phyloP scores from a whole-genome alignment of 2,113 vertebrate species.

The Leucoraja erinaceus region DNA sequence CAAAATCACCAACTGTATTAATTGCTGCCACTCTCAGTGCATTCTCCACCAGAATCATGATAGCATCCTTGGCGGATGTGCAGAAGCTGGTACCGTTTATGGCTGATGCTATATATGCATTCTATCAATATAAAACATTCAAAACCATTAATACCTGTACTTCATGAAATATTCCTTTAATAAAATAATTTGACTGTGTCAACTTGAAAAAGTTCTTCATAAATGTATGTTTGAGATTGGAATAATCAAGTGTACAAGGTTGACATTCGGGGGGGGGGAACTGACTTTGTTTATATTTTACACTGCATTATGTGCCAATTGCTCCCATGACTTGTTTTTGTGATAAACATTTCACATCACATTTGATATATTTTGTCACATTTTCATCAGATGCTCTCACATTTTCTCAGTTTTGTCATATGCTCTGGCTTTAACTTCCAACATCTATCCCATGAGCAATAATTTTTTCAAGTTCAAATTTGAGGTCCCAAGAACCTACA shows the following conservation, averaged over 20 bases:
- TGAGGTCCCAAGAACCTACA: neutral
- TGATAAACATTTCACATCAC: neutral
- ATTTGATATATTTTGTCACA: neutral
- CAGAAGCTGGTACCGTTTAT: slow-evolving; percentile 99
- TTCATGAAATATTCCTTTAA: neutral
- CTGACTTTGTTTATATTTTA: neutral
- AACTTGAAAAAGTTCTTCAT: neutral
- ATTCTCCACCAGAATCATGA: slow-evolving; percentile 92
- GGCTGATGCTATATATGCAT: slow-evolving; percentile 94
- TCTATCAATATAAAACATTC: slow-evolving; percentile 56
- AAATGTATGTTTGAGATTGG: neutral
- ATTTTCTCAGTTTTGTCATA: neutral
- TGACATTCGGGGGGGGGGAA: no score
- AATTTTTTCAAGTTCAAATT: neutral
- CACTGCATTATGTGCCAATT: neutral
- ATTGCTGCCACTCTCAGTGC: slow-evolving; percentile 90
- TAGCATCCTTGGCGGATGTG: slow-evolving; percentile 91
- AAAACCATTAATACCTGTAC: neutral
- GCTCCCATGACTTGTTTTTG: neutral
- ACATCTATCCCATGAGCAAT: neutral
- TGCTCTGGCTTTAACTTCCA: neutral
- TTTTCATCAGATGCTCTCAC: neutral
- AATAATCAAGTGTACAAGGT: neutral
- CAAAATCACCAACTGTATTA: slow-evolving; percentile 93
- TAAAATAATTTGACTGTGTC: neutral